A percentile compares a stretch with the other conserved stretches of the same genome.
Conservation (phyloP, 37 sponge, comb jelly and placozoan species). For the Cliona cf. orientalis region DNA sequence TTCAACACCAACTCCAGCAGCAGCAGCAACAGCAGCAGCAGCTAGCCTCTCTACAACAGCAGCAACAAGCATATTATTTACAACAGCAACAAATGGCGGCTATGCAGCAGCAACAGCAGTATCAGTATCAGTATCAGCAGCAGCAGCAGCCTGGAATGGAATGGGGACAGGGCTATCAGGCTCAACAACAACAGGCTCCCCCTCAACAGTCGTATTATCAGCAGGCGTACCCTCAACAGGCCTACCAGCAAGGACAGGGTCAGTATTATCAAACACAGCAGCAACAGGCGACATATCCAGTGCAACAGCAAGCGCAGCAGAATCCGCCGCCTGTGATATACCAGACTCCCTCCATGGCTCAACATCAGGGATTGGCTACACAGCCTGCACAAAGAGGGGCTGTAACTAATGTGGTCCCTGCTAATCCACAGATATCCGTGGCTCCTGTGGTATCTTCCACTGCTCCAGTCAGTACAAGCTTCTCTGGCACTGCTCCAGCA, state of each 20-base stretch:
- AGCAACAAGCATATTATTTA: neutral
- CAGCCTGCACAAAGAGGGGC: neutral
- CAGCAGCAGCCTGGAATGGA: too few relatives aligned
- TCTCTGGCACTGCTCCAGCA: neutral
- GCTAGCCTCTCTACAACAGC: too few relatives aligned
- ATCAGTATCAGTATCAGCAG: constrained; percentile 11
- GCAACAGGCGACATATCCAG: too few relatives aligned
- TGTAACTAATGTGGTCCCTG: neutral
- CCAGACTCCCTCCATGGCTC: neutral
- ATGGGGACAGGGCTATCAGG: constrained; percentile 1
- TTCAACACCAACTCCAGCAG: neutral
- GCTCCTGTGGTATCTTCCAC: neutral
- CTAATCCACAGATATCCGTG: too few relatives aligned
- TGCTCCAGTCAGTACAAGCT: neutral
- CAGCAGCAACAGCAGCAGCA: constrained; percentile 5
- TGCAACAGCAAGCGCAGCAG: constrained; percentile 22
- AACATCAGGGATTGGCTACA: neutral
- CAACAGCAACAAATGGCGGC: neutral
- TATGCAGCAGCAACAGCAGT: neutral
- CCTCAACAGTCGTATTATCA: neutral
- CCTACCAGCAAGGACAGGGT: neutral
- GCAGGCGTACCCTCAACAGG: constrained; percentile 7
- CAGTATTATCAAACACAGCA: neutral
- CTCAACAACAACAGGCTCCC: neutral
- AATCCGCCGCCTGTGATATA: neutral